Evolutionary conservation across 2,113 vertebrate genomes (phyloP).

Genomic region (Alexandromys fortis): DNA sequence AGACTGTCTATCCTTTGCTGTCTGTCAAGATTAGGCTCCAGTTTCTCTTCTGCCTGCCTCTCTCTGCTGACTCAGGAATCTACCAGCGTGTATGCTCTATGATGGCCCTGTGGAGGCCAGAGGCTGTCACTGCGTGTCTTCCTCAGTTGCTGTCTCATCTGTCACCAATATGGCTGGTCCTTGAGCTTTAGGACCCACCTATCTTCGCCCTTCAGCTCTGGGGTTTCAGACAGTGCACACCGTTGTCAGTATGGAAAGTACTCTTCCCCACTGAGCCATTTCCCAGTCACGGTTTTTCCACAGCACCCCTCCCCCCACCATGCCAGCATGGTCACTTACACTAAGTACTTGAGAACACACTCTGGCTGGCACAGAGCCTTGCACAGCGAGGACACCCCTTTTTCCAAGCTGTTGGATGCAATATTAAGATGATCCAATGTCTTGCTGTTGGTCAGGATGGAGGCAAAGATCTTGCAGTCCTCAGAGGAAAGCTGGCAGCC

Average conservation of each 20-base stretch:
- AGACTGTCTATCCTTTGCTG: not conserved
- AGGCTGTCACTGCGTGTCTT: not conserved
- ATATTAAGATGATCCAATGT: slow-evolving; percentile 15
- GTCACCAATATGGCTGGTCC: not conserved
- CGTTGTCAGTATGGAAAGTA: rapidly evolving
- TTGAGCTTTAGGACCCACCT: not conserved
- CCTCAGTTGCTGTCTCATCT: not conserved
- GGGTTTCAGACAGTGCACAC: too few species aligned
- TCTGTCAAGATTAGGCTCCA: not conserved
- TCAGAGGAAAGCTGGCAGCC: not conserved
- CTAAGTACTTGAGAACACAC: not conserved
- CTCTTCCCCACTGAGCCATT: not conserved
- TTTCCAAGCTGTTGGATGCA: not conserved
- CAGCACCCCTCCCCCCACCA: rapidly evolving
- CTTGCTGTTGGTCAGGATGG: not conserved
- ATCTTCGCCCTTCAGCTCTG: not conserved
- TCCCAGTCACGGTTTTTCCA: too few species aligned
- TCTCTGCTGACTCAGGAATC: not conserved
- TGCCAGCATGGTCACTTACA: not conserved
- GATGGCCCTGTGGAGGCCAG: not conserved
- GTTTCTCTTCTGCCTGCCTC: too few species aligned
- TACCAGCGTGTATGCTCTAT: not conserved
- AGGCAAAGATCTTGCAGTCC: not conserved
- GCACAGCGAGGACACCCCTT: not conserved
- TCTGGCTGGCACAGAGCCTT: not conserved